Evolutionary conservation across 2,888 invertebrate species (phyloP).

Genomic region (Pseudococcus viburni): DNA sequence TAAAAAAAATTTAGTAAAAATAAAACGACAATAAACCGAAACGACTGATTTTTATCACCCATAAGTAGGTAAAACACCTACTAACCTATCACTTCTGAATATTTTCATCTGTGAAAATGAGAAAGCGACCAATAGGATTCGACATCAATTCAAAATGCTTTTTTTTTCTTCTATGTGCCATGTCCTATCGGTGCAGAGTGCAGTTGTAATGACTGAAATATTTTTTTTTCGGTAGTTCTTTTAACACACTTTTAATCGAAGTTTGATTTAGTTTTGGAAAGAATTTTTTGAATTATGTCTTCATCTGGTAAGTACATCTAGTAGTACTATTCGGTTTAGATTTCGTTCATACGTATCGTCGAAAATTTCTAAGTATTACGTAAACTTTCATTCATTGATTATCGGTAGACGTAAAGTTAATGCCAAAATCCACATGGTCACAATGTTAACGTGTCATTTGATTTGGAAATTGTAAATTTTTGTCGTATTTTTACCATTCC

Average conservation of each 20-base stretch:
- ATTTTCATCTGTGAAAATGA: constrained; percentile 1
- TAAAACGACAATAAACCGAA: background rate
- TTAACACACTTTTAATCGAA: constrained; percentile 54
- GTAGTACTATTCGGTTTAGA: background rate
- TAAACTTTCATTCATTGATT: constrained; percentile 12
- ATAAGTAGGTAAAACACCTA: background rate
- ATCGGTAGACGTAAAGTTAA: constrained; percentile 49
- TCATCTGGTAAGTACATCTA: constrained; percentile 53
- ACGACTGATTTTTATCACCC: background rate
- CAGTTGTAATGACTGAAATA: constrained; percentile 43
- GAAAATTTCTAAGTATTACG: constrained; percentile 21
- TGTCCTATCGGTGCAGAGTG: constrained; percentile 58
- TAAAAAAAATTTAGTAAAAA: background rate
- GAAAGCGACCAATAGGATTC: constrained; percentile 43
- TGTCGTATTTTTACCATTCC: background rate
- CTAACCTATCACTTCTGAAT: background rate
- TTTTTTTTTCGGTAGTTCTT: constrained; percentile 49
- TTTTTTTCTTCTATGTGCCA: constrained; percentile 56
- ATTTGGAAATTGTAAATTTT: constrained; percentile 40
- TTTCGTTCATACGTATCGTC: background rate
- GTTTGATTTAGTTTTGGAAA: constrained; percentile 34
- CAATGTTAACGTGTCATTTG: constrained; percentile 65
- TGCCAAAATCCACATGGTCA: constrained; percentile 64
- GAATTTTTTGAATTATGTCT: constrained; percentile 53
- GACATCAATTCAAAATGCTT: constrained; percentile 33